Conservation (phyloP, 2,797 vertebrate species). For the Cossypha caffra region DNA sequence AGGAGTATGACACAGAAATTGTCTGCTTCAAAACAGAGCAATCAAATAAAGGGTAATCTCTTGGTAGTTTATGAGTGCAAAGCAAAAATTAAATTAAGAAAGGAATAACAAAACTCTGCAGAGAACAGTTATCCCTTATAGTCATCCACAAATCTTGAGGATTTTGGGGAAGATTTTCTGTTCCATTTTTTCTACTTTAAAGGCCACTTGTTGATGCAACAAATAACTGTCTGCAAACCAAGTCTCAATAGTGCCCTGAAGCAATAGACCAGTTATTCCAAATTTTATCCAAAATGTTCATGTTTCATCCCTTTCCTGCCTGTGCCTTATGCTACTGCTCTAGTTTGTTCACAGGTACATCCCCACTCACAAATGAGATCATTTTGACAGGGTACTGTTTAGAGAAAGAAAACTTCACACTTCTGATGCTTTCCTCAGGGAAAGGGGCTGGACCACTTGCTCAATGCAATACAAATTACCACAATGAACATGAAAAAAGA, state of each 20-base stretch:
- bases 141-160: neutral
- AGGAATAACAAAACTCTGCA: neutral
- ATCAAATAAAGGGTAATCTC: slow-evolving; percentile 24
- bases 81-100: neutral
- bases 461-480: neutral
- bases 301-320: neutral
- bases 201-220: neutral
- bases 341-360: neutral
- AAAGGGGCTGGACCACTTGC: neutral
- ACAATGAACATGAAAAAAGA: neutral
- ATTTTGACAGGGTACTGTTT: neutral
- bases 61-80: neutral
- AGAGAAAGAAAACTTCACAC: neutral
- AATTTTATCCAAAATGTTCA: neutral
- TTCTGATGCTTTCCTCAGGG: neutral
- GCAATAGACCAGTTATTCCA: neutral
- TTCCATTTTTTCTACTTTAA: neutral
- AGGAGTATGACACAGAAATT: neutral
- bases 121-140: neutral
- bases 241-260: neutral
- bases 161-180: neutral
- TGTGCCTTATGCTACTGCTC: neutral
- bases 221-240: neutral
- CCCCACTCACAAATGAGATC: neutral
- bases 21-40: neutral